A percentile compares a stretch with the other conserved stretches of the same genome.
phyloP scores from a whole-genome alignment of 2,113 vertebrate species.

The Cyprinodon tularosa region DNA sequence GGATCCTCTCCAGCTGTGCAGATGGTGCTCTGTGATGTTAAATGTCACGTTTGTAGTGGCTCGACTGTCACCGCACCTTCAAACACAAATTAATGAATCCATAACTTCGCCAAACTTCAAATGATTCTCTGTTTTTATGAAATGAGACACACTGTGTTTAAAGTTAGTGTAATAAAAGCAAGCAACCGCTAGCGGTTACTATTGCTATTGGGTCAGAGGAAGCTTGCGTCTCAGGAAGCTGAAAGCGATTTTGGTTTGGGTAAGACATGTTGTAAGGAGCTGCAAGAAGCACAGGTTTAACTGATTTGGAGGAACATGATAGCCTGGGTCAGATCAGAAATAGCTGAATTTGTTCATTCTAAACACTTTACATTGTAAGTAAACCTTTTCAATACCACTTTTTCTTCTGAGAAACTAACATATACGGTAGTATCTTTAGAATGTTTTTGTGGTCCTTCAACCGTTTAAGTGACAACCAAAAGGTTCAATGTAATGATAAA shows the following conservation, averaged over 20 bases:
- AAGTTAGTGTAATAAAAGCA: conserved; percentile 56
- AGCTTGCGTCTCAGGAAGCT: conserved; percentile 34
- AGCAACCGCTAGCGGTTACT: conserved; percentile 45
- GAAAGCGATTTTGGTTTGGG: conserved; percentile 55
- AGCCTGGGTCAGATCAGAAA: conserved; percentile 56
- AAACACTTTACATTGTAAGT: neutral
- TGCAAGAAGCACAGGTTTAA: conserved; percentile 51
- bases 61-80: conserved; percentile 35
- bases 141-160: conserved; percentile 57
- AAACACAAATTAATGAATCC: conserved; percentile 18
- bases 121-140: conserved; percentile 52
- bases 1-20: conserved; percentile 35
- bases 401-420: neutral
- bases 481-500: neutral
- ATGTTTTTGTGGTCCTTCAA: neutral
- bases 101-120: conserved; percentile 37
- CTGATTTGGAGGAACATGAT: conserved; percentile 60
- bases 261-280: conserved; percentile 61
- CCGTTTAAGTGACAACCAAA: neutral
- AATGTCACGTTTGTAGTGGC: conserved; percentile 63
- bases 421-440: no score
- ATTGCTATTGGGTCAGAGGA: conserved; percentile 53
- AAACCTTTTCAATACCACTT: neutral
- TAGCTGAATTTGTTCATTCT: conserved; percentile 19
- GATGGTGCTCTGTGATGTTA: conserved; percentile 61